phyloP scores from a whole-genome alignment of 1,140 invertebrate species.

The Hylyphantes graminicola region DNA sequence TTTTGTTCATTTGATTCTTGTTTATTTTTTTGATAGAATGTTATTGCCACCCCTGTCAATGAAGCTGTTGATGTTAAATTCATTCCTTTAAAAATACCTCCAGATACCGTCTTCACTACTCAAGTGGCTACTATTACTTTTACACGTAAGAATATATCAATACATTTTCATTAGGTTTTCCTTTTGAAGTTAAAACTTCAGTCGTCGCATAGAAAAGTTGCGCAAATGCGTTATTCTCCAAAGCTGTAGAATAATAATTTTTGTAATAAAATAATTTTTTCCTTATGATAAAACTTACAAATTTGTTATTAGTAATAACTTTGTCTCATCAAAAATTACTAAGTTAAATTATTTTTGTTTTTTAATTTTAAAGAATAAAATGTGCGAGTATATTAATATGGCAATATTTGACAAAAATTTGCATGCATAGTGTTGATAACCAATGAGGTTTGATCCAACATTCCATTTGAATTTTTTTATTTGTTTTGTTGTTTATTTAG shows the following conservation, averaged over 20 bases:
- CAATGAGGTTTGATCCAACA: too few relatives aligned
- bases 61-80: conserved; percentile 71
- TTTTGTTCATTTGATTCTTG: too few relatives aligned
- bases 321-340: too few relatives aligned
- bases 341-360: too few relatives aligned
- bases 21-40: conserved; percentile 69
- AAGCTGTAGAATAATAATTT: neutral
- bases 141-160: conserved; percentile 74
- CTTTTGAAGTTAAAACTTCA: neutral
- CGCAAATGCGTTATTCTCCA: neutral
- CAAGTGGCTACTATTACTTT: conserved; percentile 77
- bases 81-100: conserved; percentile 74
- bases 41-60: conserved; percentile 73
- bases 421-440: too few relatives aligned
- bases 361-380: too few relatives aligned
- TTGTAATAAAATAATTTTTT: too few relatives aligned
- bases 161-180: neutral
- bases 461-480: too few relatives aligned
- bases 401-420: too few relatives aligned
- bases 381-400: too few relatives aligned
- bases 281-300: too few relatives aligned
- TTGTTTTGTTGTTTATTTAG: conserved; percentile 63
- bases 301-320: too few relatives aligned
- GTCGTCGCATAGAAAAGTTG: neutral
- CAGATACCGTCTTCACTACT: conserved; percentile 73